phyloP scores from a whole-genome alignment of 2,113 vertebrate species.

The Sorex fumeus region DNA sequence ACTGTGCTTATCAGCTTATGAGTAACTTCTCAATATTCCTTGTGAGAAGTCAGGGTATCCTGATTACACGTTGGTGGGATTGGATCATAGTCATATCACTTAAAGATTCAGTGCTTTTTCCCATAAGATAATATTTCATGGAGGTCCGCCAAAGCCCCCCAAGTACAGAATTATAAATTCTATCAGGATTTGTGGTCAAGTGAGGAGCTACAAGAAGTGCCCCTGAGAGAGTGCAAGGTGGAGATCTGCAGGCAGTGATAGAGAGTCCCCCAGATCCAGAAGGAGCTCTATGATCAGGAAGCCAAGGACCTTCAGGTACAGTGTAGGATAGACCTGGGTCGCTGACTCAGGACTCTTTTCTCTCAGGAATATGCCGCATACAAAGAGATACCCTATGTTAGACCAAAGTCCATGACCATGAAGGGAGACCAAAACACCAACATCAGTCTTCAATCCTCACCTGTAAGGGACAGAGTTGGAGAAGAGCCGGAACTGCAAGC shows the following conservation, averaged over 20 bases:
- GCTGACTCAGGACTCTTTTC: slow-evolving; percentile 95
- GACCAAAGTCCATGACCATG: slow-evolving; percentile 90
- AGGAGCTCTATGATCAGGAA: slow-evolving; percentile 93
- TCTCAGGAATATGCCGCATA: slow-evolving; percentile 93
- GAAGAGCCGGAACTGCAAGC: accelerated
- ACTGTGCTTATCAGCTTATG: too few relatives aligned
- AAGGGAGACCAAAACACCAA: slow-evolving; percentile 88
- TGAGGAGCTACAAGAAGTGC: slow-evolving; percentile 93
- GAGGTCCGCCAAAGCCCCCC: slow-evolving; percentile 95
- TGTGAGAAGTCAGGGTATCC: neutral
- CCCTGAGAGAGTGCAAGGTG: slow-evolving; percentile 92
- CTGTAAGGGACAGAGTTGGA: slow-evolving; percentile 84
- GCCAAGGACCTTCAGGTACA: slow-evolving; percentile 94
- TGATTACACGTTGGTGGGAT: neutral
- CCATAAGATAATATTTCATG: slow-evolving; percentile 94
- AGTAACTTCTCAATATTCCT: neutral
- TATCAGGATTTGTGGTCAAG: slow-evolving; percentile 95
- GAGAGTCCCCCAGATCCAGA: slow-evolving; percentile 90
- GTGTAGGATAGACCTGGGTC: slow-evolving; percentile 93
- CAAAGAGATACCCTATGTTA: slow-evolving; percentile 87
- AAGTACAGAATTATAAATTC: slow-evolving; percentile 96
- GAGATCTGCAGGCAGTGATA: slow-evolving; percentile 96
- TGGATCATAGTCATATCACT: neutral
- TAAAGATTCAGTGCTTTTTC: slow-evolving; percentile 80
- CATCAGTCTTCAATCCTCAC: slow-evolving; percentile 87